Conservation (phyloP, 2,797 vertebrate genomes). For the Enteromius unitaeniatus region DNA sequence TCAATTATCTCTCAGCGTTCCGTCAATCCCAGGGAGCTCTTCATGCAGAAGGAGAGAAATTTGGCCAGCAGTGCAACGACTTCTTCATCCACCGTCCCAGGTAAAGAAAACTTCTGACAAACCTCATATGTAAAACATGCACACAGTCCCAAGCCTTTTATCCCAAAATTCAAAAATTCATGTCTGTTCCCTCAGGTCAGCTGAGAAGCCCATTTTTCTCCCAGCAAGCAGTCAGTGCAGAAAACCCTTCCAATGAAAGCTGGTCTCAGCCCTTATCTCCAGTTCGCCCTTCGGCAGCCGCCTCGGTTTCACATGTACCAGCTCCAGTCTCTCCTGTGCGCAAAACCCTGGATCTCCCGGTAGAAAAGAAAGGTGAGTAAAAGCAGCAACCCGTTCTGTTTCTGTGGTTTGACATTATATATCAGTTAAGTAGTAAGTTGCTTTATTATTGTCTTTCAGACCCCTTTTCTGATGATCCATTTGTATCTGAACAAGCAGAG, state of each 20-base stretch:
- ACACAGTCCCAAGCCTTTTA: neutral
- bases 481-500: neutral
- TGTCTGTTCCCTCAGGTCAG: conserved; percentile 21
- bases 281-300: neutral
- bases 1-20: conserved; percentile 78
- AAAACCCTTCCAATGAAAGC: neutral
- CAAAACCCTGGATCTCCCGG: neutral
- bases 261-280: conserved; percentile 27
- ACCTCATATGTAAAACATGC: conserved; percentile 9
- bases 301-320: neutral
- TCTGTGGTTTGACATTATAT: neutral
- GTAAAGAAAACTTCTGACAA: conserved; percentile 65
- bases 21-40: conserved; percentile 85
- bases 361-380: conserved; percentile 18
- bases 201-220: conserved; percentile 21
- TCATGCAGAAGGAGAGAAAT: conserved; percentile 82
- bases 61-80: conserved; percentile 47
- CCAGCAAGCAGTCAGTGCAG: conserved; percentile 22
- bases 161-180: neutral
- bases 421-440: neutral
- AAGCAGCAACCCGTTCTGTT: neutral
- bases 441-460: conserved; percentile 15
- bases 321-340: neutral
- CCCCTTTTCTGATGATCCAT: conserved; percentile 14
- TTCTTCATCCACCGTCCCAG: conserved; percentile 70